phyloP scores from a whole-genome alignment of 2,888 invertebrate species.

The Dendrolimus pini region DNA sequence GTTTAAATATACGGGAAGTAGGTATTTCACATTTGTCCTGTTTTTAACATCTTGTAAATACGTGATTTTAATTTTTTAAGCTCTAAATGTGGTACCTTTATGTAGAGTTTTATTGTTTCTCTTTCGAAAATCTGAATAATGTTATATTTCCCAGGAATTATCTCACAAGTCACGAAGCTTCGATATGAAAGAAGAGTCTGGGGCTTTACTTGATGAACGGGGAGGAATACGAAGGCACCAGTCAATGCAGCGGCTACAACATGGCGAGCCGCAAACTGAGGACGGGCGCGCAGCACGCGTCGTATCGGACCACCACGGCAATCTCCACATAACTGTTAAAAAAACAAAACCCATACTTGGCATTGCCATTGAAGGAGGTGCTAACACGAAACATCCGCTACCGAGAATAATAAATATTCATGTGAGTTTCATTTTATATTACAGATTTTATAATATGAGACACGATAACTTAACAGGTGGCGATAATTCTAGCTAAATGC shows the following conservation, averaged over 20 bases:
- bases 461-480: no score
- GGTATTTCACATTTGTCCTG: not conserved
- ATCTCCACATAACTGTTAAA: conserved; percentile 91
- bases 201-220: conserved; percentile 81
- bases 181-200: conserved; percentile 91
- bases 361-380: conserved; percentile 98
- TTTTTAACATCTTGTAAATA: not conserved
- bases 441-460: no score
- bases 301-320: conserved; percentile 90
- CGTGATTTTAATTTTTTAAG: not conserved
- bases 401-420: conserved; percentile 98
- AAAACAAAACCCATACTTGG: conserved; percentile 96
- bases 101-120: conserved; percentile 1
- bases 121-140: conserved; percentile 7
- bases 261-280: conserved; percentile 70
- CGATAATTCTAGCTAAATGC: no score
- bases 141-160: conserved; percentile 80
- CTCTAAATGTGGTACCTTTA: not conserved
- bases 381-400: conserved; percentile 95
- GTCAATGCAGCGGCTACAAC: conserved; percentile 85
- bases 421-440: conserved; percentile 73
- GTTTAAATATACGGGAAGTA: not conserved
- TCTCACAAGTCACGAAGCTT: conserved; percentile 92
- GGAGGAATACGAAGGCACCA: conserved; percentile 83
- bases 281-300: conserved; percentile 79